Percentiles rank a stretch among this genome's conserved stretches.
Conservation (phyloP, 1,140 invertebrate species). For the Acyrthosiphon pisum region DNA sequence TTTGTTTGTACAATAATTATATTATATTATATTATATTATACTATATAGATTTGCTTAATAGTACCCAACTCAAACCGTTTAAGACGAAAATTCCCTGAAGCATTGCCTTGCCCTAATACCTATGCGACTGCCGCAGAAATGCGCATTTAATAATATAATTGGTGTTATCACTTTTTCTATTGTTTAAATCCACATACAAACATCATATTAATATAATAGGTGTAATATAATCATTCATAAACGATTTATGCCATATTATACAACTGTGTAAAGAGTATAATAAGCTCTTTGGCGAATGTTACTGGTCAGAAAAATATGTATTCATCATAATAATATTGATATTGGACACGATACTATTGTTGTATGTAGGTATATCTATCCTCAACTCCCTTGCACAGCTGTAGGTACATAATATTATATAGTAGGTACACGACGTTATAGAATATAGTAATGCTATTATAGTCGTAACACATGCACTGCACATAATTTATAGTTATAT, state of each 20-base stretch:
- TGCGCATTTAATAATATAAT: neutral
- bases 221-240: no score
- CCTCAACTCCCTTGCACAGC: neutral
- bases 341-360: neutral
- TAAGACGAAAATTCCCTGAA: neutral
- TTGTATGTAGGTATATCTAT: neutral
- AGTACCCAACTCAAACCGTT: neutral
- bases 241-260: no score
- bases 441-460: neutral
- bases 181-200: neutral
- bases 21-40: no score
- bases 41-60: neutral
- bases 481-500: neutral
- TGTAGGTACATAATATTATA: neutral
- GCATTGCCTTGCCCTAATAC: neutral
- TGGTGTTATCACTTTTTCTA: neutral
- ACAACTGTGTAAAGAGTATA: no score
- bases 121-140: neutral
- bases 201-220: no score
- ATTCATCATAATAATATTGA: no score
- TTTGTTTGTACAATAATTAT: no score
- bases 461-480: neutral
- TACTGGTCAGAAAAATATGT: no score
- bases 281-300: no score
- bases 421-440: neutral